Evolutionary conservation across 2,113 vertebrate species (phyloP).

Genomic region (Podilymbus podiceps): DNA sequence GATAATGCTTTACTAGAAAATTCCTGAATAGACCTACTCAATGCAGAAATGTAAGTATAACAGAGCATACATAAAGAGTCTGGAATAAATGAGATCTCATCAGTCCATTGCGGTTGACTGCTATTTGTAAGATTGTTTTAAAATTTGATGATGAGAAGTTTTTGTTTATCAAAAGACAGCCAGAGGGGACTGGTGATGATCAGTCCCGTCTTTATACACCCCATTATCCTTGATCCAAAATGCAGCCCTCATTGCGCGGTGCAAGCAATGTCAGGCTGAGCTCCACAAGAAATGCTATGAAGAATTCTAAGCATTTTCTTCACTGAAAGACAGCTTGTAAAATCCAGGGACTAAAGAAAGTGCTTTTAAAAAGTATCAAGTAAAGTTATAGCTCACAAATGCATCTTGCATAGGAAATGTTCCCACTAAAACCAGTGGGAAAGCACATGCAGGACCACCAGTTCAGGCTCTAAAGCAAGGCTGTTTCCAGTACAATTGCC

Average conservation of each 20-base stretch:
- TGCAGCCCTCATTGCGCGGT: neutral
- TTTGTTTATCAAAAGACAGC: constrained; percentile 22
- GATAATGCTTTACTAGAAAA: neutral
- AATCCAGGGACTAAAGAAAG: neutral
- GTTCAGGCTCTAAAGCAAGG: neutral
- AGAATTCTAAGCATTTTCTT: neutral
- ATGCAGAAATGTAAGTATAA: neutral
- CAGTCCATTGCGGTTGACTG: neutral
- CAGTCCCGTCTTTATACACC: neutral
- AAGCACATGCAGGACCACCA: neutral
- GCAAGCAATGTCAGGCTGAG: neutral
- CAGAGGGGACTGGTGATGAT: neutral
- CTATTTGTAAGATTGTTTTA: constrained; percentile 7
- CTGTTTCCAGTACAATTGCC: neutral
- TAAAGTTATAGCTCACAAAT: neutral
- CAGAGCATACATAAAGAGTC: neutral
- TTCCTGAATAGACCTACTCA: neutral
- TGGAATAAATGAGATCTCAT: neutral
- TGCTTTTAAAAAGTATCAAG: neutral
- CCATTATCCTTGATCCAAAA: constrained; percentile 1
- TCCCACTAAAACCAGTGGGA: neutral
- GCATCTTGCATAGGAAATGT: neutral
- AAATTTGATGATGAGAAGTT: neutral
- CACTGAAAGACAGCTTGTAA: neutral
- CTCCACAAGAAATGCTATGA: neutral